Percentiles rank a stretch among this genome's conserved stretches.
Conservation (phyloP, 2,797 vertebrate species). For the Gorsachius magnificus region DNA sequence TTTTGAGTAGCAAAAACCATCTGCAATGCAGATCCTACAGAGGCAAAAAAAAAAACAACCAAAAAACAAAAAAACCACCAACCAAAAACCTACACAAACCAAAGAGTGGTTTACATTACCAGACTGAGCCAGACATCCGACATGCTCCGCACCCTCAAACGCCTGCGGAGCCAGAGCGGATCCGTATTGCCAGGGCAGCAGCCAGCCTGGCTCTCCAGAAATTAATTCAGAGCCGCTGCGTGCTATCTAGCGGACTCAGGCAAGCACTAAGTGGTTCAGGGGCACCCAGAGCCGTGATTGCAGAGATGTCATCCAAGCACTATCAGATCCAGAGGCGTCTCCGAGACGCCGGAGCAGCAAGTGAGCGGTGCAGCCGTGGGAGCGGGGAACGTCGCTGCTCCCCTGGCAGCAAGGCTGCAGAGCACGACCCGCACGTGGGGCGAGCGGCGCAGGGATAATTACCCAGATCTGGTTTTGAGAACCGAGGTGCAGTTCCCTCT, state of each 20-base stretch:
- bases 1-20: not conserved
- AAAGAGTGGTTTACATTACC: not conserved
- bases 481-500: not conserved
- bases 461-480: accelerated
- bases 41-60: not conserved
- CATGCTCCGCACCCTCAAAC: accelerated
- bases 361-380: accelerated
- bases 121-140: not conserved
- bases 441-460: not conserved
- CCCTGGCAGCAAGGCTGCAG: not conserved
- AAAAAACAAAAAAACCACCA: too few species aligned
- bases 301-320: not conserved
- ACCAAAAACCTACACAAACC: not conserved
- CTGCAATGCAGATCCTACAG: constrained; percentile 60
- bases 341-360: accelerated
- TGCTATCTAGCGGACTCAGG: not conserved
- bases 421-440: accelerated
- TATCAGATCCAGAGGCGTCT: not conserved
- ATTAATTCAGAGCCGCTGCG: accelerated
- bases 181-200: not conserved
- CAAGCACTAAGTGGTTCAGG: accelerated
- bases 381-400: not conserved
- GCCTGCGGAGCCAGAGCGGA: accelerated
- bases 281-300: not conserved
- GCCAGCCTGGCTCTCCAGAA: not conserved